A percentile compares a stretch with the other conserved stretches of the same genome.
These are phyloP conservation scores for Urechis unicinctus DNA, from an alignment of 2,888 invertebrate genomes.

Conservation along the genomic window DNA sequence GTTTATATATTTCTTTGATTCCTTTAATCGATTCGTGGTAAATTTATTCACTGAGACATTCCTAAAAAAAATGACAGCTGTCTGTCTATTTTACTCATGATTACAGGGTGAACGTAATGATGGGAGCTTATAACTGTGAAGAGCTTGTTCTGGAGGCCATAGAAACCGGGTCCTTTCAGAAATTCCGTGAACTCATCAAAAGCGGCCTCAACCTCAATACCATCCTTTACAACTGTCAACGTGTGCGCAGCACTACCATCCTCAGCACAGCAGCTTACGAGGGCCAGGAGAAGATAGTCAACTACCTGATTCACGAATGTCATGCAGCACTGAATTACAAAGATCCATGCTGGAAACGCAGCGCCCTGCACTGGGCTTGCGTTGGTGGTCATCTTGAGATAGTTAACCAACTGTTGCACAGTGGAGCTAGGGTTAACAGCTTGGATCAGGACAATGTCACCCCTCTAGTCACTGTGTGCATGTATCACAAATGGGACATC, in stretches of 20 bases:
- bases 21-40: too few relatives aligned
- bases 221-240: constrained; percentile 22
- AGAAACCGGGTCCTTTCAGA: constrained; percentile 19
- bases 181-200: constrained; percentile 23
- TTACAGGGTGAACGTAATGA: not conserved
- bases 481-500: constrained; percentile 18
- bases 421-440: constrained; percentile 21
- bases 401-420: constrained; percentile 11
- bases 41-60: not conserved
- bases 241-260: constrained; percentile 26
- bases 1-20: too few relatives aligned
- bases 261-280: constrained; percentile 26
- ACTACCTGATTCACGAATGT: constrained; percentile 18
- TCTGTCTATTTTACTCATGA: too few relatives aligned
- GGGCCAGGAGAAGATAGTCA: constrained; percentile 23
- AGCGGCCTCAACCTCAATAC: constrained; percentile 27
- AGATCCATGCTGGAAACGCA: constrained; percentile 25
- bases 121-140: constrained; percentile 2
- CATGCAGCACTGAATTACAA: constrained; percentile 19
- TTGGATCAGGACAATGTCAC: constrained; percentile 27
- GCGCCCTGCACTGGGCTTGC: constrained; percentile 31
- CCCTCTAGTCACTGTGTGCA: constrained; percentile 25
- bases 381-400: constrained; percentile 18
- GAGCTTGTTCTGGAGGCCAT: constrained; percentile 18
- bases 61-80: constrained; percentile 6